These are phyloP conservation scores for Cynocephalus volans DNA, from an alignment of 2,113 vertebrate genomes.

Conservation along the genomic window DNA sequence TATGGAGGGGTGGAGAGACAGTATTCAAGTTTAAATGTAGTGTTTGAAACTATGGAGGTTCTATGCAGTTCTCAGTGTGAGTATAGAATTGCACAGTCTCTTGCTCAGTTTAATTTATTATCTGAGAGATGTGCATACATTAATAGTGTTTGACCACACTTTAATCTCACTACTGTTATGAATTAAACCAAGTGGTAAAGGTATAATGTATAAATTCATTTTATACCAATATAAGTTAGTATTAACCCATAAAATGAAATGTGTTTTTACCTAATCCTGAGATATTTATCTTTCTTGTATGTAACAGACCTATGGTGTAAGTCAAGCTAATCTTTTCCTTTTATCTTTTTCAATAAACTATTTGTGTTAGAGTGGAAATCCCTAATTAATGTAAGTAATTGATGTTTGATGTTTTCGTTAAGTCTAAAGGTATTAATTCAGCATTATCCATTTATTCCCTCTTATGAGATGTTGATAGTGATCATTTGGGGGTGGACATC, in stretches of 20 bases:
- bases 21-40: not conserved
- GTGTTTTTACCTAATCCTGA: not conserved
- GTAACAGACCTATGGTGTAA: too few relatives aligned
- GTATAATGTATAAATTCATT: not conserved
- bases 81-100: not conserved
- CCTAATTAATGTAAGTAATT: conserved; percentile 27
- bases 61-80: not conserved
- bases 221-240: not conserved
- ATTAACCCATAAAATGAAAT: not conserved
- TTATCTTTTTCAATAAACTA: not conserved
- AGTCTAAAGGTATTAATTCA: conserved; percentile 67
- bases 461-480: conserved; percentile 63
- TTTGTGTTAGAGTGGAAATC: conserved; percentile 57
- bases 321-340: not conserved
- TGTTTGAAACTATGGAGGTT: not conserved
- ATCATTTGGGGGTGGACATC: conserved; percentile 85
- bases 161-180: conserved; percentile 5
- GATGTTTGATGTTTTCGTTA: conserved; percentile 65
- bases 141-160: not conserved
- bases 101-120: not conserved
- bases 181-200: conserved; percentile 13
- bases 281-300: not conserved
- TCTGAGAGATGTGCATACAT: not conserved
- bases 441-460: conserved; percentile 24
- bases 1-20: not conserved